phyloP scores from a whole-genome alignment of 2,888 invertebrate genomes.

The Willowsia nigromaculata region DNA sequence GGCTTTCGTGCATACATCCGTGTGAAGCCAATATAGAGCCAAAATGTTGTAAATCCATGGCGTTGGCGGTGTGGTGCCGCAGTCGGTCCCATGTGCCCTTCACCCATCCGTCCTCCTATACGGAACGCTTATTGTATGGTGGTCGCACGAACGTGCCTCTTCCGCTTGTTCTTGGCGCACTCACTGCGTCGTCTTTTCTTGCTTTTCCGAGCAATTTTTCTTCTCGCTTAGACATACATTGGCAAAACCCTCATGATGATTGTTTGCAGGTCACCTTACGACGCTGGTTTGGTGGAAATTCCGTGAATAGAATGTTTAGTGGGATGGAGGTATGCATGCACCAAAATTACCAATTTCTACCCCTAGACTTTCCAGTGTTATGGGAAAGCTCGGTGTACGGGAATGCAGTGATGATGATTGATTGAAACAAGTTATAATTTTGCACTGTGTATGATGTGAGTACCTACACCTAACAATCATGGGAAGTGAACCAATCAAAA shows the following conservation, averaged over 20 bases:
- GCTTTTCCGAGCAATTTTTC: neutral
- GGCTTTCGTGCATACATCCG: neutral
- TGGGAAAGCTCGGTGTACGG: neutral
- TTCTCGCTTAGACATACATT: neutral
- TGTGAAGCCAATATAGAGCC: neutral
- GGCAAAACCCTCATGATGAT: neutral
- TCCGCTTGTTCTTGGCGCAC: neutral
- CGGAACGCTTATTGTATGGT: neutral
- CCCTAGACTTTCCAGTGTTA: neutral
- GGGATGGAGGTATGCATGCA: neutral
- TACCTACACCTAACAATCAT: neutral
- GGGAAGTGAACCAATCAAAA: neutral
- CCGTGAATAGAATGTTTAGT: neutral
- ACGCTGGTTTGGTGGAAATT: neutral
- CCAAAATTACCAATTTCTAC: neutral
- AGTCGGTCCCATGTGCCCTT: slow-evolving; percentile 30
- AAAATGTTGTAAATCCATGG: neutral
- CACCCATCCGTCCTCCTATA: neutral
- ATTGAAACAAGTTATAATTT: neutral
- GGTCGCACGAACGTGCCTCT: neutral
- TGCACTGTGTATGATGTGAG: neutral
- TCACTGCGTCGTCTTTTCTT: neutral
- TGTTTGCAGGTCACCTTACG: slow-evolving; percentile 4
- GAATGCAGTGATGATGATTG: neutral
- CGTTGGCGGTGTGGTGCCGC: slow-evolving; percentile 2